These are phyloP conservation scores for Centropus bengalensis DNA, from an alignment of 2,113 vertebrate species.

Conservation along the genomic window DNA sequence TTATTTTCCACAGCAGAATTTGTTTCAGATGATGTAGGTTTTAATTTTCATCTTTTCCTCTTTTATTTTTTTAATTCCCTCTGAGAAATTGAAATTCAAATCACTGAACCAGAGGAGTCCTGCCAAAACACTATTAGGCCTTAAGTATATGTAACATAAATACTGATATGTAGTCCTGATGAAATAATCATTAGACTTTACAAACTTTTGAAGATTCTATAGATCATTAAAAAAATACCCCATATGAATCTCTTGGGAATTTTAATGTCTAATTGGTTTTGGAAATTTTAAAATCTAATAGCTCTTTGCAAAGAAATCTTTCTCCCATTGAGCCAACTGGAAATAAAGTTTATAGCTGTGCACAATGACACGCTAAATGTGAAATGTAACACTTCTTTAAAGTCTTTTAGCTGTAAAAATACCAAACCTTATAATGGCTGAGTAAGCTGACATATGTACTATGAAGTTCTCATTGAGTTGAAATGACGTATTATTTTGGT, in stretches of 20 bases:
- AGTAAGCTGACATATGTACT: not conserved
- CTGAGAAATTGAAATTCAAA: not conserved
- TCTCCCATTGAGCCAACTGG: not conserved
- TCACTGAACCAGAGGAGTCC: not conserved
- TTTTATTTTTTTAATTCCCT: not conserved
- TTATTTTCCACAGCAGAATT: not conserved
- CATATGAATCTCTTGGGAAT: not conserved
- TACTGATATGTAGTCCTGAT: not conserved
- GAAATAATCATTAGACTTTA: not conserved
- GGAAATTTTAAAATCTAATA: not conserved
- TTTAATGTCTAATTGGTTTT: too few species aligned
- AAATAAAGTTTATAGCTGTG: not conserved
- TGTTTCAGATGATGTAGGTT: not conserved
- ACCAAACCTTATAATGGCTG: not conserved
- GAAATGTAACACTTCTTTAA: not conserved
- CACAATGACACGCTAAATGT: not conserved
- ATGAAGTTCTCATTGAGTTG: not conserved
- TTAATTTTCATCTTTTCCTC: not conserved
- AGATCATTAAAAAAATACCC: not conserved
- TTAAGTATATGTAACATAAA: not conserved
- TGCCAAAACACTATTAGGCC: not conserved
- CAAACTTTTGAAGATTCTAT: not conserved
- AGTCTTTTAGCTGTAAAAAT: not conserved
- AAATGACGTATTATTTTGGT: not conserved
- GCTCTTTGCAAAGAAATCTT: not conserved